These are phyloP conservation scores for Neoitamus cyanurus DNA, from an alignment of 2,888 invertebrate species.

Conservation along the genomic window DNA sequence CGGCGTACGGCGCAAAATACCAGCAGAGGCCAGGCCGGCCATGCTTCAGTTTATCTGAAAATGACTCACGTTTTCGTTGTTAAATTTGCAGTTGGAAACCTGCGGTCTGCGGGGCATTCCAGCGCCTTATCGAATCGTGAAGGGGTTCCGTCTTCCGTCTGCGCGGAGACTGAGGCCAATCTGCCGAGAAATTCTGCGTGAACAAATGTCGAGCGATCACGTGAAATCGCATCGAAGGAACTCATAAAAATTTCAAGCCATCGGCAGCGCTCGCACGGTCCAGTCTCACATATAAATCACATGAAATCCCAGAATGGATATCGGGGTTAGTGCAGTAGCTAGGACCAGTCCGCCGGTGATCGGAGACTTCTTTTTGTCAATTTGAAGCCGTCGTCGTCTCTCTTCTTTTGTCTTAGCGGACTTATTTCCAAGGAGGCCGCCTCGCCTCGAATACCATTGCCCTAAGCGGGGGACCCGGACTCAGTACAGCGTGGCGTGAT, in stretches of 20 bases:
- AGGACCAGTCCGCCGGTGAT: slow-evolving; percentile 16
- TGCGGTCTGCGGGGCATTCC: not conserved
- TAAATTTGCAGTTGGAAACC: slow-evolving; percentile 4
- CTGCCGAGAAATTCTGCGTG: not conserved
- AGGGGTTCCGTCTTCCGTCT: not conserved
- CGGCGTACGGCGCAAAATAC: not conserved
- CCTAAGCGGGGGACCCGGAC: not conserved
- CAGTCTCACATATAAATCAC: slow-evolving; percentile 20
- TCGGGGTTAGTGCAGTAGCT: slow-evolving; percentile 44
- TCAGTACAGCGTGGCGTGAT: not conserved
- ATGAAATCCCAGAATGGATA: slow-evolving; percentile 26
- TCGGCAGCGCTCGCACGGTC: not conserved
- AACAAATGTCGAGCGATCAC: not conserved
- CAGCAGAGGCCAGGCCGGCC: not conserved
- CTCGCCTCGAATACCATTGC: not conserved
- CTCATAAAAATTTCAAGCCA: slow-evolving; percentile 11
- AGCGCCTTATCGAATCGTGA: not conserved
- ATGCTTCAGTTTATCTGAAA: not conserved
- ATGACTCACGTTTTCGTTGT: slow-evolving; percentile 36
- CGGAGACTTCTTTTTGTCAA: slow-evolving; percentile 11
- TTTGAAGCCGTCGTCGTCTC: not conserved
- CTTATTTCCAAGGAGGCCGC: not conserved
- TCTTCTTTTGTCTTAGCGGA: slow-evolving; percentile 21
- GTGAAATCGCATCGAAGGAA: not conserved
- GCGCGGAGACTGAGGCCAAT: not conserved